Conservation (phyloP, 2,113 vertebrate species). For the Dolichotis patagonum region DNA sequence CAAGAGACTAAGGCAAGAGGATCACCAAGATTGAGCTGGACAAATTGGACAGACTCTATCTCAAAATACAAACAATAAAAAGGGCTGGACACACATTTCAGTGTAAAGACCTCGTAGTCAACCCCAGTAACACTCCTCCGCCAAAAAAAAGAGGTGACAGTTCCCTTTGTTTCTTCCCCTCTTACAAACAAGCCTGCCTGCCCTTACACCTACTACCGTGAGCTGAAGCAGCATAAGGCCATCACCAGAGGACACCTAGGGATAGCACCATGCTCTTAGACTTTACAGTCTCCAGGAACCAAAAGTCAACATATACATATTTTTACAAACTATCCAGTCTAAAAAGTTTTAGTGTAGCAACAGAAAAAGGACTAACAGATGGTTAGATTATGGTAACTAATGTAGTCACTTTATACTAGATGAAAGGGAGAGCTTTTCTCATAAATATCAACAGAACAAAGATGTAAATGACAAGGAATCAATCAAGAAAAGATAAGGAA, state of each 20-base stretch:
- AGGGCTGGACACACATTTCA: not conserved
- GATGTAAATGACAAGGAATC: not conserved
- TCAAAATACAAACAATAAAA: not conserved
- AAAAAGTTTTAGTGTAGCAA: not conserved
- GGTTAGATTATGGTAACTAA: not conserved
- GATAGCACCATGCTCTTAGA: not conserved
- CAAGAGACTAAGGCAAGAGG: not conserved
- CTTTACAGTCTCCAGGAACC: not conserved
- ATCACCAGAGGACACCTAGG: not conserved
- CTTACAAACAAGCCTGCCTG: not conserved
- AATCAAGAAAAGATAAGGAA: not conserved
- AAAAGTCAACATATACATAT: not conserved
- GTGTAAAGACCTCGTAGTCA: not conserved
- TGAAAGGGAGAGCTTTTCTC: conserved; percentile 1
- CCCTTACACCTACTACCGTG: not conserved
- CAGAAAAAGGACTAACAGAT: not conserved
- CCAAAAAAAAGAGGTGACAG: not conserved
- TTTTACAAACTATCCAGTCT: conserved; percentile 3
- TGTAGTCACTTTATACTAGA: conserved; percentile 9
- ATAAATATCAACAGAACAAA: conserved; percentile 25
- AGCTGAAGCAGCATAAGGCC: not conserved
- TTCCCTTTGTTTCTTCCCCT: not conserved
- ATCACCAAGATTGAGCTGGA: not conserved
- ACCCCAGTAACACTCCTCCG: not conserved
- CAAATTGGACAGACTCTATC: not conserved